Percentiles rank a stretch among this genome's conserved stretches.
Evolutionary conservation across 2,113 vertebrate species (phyloP).

Genomic region (Halichoeres trimaculatus): DNA sequence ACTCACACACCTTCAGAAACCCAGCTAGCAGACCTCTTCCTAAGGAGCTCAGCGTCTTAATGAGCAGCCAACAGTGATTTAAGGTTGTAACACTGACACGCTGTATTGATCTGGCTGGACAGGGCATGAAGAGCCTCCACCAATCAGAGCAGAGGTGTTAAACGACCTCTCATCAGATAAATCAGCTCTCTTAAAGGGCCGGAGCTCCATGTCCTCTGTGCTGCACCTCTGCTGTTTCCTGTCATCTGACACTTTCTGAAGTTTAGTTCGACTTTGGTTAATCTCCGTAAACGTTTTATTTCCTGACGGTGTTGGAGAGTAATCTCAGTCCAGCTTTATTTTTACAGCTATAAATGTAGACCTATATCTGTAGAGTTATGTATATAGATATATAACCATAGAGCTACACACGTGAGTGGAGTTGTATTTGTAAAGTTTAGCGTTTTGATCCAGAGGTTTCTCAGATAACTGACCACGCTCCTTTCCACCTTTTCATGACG

Average conservation of each 20-base stretch:
- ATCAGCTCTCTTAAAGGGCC: conserved; percentile 42
- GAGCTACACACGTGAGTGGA: no score
- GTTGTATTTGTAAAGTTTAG: no score
- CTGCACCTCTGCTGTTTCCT: conserved; percentile 30
- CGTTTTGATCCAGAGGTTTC: no score
- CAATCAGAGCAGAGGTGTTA: conserved; percentile 74
- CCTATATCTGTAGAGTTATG: no score
- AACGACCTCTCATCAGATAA: conserved; percentile 68
- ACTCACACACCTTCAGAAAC: conserved; percentile 23
- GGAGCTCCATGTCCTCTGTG: conserved; percentile 12
- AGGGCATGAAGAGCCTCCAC: conserved; percentile 73
- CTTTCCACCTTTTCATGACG: no score
- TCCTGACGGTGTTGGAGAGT: not conserved
- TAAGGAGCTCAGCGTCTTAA: conserved; percentile 67
- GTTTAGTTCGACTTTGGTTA: no score
- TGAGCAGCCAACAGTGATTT: conserved; percentile 78
- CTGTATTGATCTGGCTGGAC: conserved; percentile 75
- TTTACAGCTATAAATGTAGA: no score
- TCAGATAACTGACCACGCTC: no score
- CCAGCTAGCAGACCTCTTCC: conserved; percentile 24
- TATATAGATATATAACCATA: no score
- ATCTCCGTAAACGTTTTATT: no score
- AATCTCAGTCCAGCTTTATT: no score
- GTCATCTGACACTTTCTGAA: not conserved
- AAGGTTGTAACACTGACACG: conserved; percentile 65